phyloP scores from a whole-genome alignment of 2,888 invertebrate species.

The Polymixis lichenea region DNA sequence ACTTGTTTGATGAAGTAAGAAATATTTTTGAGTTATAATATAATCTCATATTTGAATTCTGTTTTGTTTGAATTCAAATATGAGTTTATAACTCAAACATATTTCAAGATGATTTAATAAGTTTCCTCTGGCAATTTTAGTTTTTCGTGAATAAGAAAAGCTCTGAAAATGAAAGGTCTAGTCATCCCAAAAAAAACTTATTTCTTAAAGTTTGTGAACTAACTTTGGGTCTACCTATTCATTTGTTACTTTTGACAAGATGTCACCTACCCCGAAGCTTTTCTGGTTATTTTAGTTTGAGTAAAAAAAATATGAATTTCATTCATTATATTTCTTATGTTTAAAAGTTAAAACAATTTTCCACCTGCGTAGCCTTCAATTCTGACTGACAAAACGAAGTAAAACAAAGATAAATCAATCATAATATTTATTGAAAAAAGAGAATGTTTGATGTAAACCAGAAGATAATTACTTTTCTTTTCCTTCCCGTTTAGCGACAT shows the following conservation, averaged over 20 bases:
- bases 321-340: neutral
- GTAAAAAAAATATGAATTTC: neutral
- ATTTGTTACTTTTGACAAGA: constrained; percentile 14
- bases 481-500: constrained; percentile 55
- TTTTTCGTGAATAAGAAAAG: constrained; percentile 42
- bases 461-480: constrained; percentile 68
- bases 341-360: neutral
- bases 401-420: constrained; percentile 39
- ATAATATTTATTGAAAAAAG: constrained; percentile 52
- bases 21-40: neutral
- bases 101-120: constrained; percentile 23
- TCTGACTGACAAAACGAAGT: neutral
- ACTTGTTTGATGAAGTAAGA: neutral
- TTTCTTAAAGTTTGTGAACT: constrained; percentile 31
- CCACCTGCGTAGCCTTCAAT: neutral
- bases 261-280: constrained; percentile 4
- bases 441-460: constrained; percentile 56
- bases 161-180: constrained; percentile 19
- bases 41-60: neutral
- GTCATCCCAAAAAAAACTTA: constrained; percentile 15
- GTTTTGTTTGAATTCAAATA: too few relatives aligned
- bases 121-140: constrained; percentile 24
- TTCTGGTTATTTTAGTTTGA: neutral
- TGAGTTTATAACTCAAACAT: too few relatives aligned
- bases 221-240: constrained; percentile 5